These are phyloP conservation scores for Scelioninae gen. 1 DNA, from an alignment of 2,888 invertebrate species.

Conservation along the genomic window DNA sequence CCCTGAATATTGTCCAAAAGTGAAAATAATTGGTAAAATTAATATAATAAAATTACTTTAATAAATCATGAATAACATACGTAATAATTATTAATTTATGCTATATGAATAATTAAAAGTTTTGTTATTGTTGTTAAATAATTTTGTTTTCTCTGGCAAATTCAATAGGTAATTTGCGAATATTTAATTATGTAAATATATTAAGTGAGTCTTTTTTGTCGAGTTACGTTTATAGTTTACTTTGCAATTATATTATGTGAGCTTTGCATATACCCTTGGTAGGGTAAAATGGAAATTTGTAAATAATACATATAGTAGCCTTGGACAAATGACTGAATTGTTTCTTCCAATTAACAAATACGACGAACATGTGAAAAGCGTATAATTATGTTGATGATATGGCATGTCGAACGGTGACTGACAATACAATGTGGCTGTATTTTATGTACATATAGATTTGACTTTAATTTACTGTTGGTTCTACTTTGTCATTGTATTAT, in stretches of 20 bases:
- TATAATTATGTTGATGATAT: conserved; percentile 24
- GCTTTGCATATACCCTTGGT: conserved; percentile 16
- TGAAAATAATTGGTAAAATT: background rate
- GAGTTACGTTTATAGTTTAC: conserved; percentile 2
- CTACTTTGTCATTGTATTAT: too few species aligned
- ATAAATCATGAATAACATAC: too few species aligned
- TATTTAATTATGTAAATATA: too few species aligned
- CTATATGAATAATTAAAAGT: too few species aligned
- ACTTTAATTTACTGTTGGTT: background rate
- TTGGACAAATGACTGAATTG: conserved; percentile 20
- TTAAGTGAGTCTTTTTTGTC: too few species aligned
- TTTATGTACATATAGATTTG: background rate
- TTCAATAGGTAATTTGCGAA: too few species aligned
- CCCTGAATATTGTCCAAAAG: conserved; percentile 4
- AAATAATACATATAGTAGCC: conserved; percentile 5
- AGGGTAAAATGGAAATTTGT: conserved; percentile 8
- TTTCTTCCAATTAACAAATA: conserved; percentile 32
- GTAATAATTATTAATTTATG: too few species aligned
- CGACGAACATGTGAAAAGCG: conserved; percentile 10
- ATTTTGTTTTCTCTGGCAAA: too few species aligned
- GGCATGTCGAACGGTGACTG: conserved; percentile 3
- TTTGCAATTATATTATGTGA: background rate
- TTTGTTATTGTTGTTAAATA: too few species aligned
- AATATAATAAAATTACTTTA: too few species aligned
- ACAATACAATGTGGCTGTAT: background rate